A percentile compares a stretch with the other conserved stretches of the same genome.
Evolutionary conservation across 2,797 vertebrate species (phyloP).

Genomic region (Scomberomorus guttatus): DNA sequence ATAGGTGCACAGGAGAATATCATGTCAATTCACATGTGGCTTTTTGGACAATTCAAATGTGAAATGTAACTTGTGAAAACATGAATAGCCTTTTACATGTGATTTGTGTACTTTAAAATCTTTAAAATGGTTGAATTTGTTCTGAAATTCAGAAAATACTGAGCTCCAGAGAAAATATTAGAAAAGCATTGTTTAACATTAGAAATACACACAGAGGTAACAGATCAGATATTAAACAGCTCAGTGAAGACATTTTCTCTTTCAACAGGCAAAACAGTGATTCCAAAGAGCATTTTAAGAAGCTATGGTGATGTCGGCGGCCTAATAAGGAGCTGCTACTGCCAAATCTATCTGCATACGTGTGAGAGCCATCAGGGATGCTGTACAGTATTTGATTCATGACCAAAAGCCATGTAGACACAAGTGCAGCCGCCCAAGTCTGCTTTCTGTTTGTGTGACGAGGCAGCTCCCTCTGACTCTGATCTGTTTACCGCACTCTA

Average conservation of each 20-base stretch:
- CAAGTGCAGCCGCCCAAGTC: conserved; percentile 45
- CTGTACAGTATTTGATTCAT: conserved; percentile 34
- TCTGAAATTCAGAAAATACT: background rate
- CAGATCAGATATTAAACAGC: conserved; percentile 26
- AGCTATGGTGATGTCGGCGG: conserved; percentile 13
- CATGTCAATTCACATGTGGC: background rate
- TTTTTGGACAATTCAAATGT: background rate
- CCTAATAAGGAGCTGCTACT: conserved; percentile 22
- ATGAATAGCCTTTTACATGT: background rate
- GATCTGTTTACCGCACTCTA: conserved; percentile 73
- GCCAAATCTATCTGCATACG: conserved; percentile 24
- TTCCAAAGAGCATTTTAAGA: background rate
- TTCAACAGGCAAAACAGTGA: conserved; percentile 4
- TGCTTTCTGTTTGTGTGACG: conserved; percentile 71
- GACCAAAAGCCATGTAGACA: conserved; percentile 40
- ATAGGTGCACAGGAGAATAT: background rate
- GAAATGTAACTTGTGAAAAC: background rate
- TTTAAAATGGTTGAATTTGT: background rate
- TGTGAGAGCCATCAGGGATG: conserved; percentile 31
- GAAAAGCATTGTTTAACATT: background rate
- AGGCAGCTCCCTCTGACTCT: conserved; percentile 54
- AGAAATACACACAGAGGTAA: conserved; percentile 35
- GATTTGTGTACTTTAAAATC: background rate
- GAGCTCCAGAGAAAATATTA: background rate
- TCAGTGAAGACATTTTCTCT: conserved; percentile 10